Conservation (phyloP, 1,140 invertebrate species). For the Teleopsis dalmanni region DNA sequence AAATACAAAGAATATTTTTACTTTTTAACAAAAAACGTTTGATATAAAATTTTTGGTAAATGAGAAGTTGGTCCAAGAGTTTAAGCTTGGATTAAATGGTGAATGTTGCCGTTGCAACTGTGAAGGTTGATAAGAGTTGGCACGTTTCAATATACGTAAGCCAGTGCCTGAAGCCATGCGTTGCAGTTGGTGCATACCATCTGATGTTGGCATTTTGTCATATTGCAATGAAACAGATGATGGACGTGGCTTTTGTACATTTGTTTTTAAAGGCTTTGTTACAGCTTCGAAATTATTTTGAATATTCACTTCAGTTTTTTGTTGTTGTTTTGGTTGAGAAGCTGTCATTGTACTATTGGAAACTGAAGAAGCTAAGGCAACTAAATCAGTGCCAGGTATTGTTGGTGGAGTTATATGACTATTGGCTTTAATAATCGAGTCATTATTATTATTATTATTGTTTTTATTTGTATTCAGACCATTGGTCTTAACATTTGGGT, state of each 20-base stretch:
- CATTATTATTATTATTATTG: conserved; percentile 6
- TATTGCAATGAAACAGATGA: conserved; percentile 34
- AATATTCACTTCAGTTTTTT: too few relatives aligned
- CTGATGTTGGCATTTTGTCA: not conserved
- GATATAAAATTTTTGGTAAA: conserved; percentile 44
- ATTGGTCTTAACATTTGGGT: not conserved
- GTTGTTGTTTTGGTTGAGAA: conserved; percentile 3
- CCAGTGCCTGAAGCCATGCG: conserved; percentile 40
- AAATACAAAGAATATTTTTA: not conserved
- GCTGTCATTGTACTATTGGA: conserved; percentile 14
- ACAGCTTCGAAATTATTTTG: too few relatives aligned
- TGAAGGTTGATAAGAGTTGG: conserved; percentile 27
- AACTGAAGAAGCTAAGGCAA: not conserved
- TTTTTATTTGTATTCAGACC: not conserved
- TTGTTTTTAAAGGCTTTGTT: conserved; percentile 10
- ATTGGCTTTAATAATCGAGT: conserved; percentile 7
- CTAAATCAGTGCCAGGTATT: not conserved
- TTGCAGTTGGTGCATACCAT: conserved; percentile 7
- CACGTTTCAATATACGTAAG: conserved; percentile 27
- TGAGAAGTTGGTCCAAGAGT: conserved; percentile 43
- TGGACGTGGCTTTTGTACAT: conserved; percentile 23
- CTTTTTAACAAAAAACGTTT: conserved; percentile 39
- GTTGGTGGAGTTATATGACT: conserved; percentile 2
- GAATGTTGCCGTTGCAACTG: conserved; percentile 14
- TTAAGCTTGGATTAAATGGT: conserved; percentile 34